phyloP scores from a whole-genome alignment of 2,113 vertebrate species.

The Aythya baeri region DNA sequence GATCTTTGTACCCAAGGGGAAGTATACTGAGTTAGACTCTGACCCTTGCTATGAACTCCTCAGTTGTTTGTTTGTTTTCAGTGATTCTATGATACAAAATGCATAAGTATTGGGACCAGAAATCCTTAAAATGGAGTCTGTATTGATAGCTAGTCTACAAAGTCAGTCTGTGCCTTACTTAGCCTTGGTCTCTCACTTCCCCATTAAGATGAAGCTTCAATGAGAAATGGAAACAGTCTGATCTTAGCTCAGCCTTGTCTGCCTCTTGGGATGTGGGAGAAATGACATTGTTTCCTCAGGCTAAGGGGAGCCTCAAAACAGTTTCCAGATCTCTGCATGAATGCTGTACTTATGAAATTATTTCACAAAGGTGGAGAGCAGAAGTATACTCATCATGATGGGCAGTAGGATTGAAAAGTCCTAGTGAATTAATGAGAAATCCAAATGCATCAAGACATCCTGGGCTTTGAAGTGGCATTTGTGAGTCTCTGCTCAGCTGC shows the following conservation, averaged over 20 bases:
- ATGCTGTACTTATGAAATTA: not conserved
- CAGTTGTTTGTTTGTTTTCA: not conserved
- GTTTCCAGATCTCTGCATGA: not conserved
- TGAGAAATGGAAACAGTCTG: not conserved
- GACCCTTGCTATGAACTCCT: not conserved
- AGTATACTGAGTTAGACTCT: not conserved
- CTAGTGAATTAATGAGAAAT: not conserved
- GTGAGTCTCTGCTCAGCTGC: not conserved
- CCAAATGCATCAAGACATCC: not conserved
- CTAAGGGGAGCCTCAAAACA: not conserved
- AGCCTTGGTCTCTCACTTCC: not conserved
- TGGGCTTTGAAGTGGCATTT: not conserved
- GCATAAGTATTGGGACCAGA: not conserved
- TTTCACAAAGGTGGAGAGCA: not conserved
- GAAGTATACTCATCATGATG: not conserved
- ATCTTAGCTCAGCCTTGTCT: not conserved
- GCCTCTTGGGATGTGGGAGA: not conserved
- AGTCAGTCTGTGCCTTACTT: not conserved
- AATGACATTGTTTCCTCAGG: not conserved
- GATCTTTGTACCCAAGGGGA: fast-evolving
- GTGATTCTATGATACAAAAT: not conserved
- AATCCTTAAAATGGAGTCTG: not conserved
- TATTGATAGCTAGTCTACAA: not conserved
- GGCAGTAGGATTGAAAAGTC: not conserved
- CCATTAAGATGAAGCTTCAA: not conserved